Evolutionary conservation across 2,113 vertebrate genomes (phyloP).

Genomic region (Sander lucioperca): DNA sequence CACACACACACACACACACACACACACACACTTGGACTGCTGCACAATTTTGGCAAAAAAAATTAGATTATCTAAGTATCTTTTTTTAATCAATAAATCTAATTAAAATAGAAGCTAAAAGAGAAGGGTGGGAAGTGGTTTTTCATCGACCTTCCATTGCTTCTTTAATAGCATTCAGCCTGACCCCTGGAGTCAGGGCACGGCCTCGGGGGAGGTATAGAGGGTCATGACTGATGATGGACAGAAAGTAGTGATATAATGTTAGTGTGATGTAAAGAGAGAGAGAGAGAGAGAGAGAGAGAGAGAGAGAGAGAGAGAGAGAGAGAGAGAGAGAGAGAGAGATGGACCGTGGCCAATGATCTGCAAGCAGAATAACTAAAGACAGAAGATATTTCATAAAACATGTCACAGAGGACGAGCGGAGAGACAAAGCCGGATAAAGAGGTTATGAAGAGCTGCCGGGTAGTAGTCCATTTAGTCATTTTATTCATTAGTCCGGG

Average conservation of each 20-base stretch:
- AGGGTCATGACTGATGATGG: constrained; percentile 42
- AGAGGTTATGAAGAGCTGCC: constrained; percentile 41
- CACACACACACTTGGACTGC: no score
- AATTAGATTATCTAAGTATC: background rate
- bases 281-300: constrained; percentile 1
- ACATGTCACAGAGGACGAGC: constrained; percentile 47
- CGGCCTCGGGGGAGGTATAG: constrained; percentile 30
- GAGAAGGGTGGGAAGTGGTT: background rate
- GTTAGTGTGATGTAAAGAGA: constrained; percentile 32
- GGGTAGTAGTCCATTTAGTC: constrained; percentile 47
- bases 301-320: background rate
- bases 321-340: constrained; percentile 8
- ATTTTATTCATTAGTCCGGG: constrained; percentile 27
- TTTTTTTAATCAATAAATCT: background rate
- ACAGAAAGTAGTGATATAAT: constrained; percentile 42
- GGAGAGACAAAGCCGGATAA: constrained; percentile 39
- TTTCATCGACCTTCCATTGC: constrained; percentile 35
- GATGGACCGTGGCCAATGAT: constrained; percentile 64
- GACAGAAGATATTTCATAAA: constrained; percentile 40
- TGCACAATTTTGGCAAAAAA: background rate
- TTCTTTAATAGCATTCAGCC: constrained; percentile 1
- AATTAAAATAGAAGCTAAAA: background rate
- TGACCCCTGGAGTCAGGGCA: constrained; percentile 34
- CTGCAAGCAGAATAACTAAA: constrained; percentile 53
- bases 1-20: no score